A percentile compares a stretch with the other conserved stretches of the same genome.
Evolutionary conservation across 2,888 invertebrate genomes (phyloP).

Genomic region (Spilosoma lubricipeda): DNA sequence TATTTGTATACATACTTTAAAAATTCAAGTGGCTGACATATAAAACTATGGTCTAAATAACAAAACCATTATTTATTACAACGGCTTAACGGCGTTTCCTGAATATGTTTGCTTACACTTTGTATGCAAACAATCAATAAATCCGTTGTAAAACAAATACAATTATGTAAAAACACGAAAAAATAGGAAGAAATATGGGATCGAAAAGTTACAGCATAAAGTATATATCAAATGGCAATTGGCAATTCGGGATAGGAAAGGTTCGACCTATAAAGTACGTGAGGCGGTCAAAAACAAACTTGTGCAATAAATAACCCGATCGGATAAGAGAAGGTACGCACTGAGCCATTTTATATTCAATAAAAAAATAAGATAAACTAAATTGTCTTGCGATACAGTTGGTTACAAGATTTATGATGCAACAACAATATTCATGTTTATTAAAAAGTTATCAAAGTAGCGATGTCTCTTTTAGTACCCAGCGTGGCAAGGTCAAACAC

Average conservation of each 20-base stretch:
- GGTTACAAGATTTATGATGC: slow-evolving; percentile 68
- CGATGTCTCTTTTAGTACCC: slow-evolving; percentile 40
- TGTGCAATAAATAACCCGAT: slow-evolving; percentile 84
- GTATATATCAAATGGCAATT: slow-evolving; percentile 84
- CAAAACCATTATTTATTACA: not conserved
- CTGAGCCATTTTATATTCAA: slow-evolving; percentile 83
- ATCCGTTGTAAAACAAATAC: slow-evolving; percentile 50
- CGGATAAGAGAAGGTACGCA: slow-evolving; percentile 83
- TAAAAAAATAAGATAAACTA: slow-evolving; percentile 83
- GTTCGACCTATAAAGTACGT: slow-evolving; percentile 85
- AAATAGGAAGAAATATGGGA: slow-evolving; percentile 76
- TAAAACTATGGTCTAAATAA: not conserved
- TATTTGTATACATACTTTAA: too few species aligned
- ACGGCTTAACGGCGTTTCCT: not conserved
- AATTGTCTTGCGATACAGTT: slow-evolving; percentile 77
- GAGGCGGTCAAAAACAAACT: slow-evolving; percentile 86
- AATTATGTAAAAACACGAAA: slow-evolving; percentile 58
- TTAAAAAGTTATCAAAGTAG: slow-evolving; percentile 50
- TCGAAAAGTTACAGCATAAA: slow-evolving; percentile 79
- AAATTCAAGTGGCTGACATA: not conserved
- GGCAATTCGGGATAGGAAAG: slow-evolving; percentile 83
- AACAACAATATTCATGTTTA: slow-evolving; percentile 55
- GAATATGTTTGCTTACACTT: not conserved
- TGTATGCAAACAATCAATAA: slow-evolving; percentile 15
- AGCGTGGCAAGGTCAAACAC: slow-evolving; percentile 30